A percentile compares a stretch with the other conserved stretches of the same genome.
These are phyloP conservation scores for Laupala kohalensis DNA, from an alignment of 1,140 invertebrate species.

Conservation along the genomic window DNA sequence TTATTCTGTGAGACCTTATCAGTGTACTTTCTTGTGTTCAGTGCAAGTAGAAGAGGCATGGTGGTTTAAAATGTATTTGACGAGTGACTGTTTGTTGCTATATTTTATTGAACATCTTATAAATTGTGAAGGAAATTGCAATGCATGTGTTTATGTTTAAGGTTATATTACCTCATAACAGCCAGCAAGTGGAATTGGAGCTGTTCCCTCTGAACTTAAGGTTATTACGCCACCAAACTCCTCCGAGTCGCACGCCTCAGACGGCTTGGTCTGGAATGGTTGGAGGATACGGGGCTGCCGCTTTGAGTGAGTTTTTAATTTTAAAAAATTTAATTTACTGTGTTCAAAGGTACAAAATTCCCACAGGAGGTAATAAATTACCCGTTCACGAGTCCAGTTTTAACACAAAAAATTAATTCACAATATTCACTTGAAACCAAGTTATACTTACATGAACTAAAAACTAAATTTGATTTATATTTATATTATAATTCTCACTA, in stretches of 20 bases:
- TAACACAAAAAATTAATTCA: no score
- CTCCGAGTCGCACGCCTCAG: slow-evolving; percentile 16
- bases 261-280: slow-evolving; percentile 42
- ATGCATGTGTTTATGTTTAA: slow-evolving; percentile 20
- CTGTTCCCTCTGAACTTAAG: slow-evolving; percentile 65
- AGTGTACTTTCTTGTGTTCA: no score
- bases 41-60: no score
- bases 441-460: no score
- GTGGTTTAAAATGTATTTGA: neutral
- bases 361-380: no score
- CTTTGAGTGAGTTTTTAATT: slow-evolving; percentile 33
- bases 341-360: no score
- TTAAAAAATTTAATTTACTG: no score
- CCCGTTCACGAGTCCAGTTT: no score
- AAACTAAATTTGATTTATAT: no score
- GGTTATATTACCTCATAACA: slow-evolving; percentile 44
- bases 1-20: no score
- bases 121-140: neutral
- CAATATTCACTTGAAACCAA: no score
- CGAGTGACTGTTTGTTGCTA: neutral
- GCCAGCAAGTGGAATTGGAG: slow-evolving; percentile 56
- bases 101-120: neutral
- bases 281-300: slow-evolving; percentile 52
- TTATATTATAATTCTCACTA: no score
- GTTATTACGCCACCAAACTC: slow-evolving; percentile 53